phyloP scores from a whole-genome alignment of 2,113 vertebrate species.

The Pachycephala philippinensis region DNA sequence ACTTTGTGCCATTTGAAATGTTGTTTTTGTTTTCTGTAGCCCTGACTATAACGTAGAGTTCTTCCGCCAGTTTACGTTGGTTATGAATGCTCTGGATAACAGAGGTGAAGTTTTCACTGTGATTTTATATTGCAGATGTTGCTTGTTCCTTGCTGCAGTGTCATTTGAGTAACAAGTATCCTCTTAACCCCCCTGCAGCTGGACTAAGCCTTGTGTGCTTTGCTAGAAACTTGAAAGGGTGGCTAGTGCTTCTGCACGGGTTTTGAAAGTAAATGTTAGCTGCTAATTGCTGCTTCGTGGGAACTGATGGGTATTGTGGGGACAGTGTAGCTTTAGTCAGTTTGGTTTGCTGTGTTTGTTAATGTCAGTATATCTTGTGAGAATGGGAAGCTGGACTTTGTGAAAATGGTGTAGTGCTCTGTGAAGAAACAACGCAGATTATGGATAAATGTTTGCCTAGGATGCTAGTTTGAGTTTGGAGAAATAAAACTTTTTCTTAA shows the following conservation, averaged over 20 bases:
- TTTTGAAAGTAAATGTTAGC: background rate
- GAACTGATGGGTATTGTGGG: background rate
- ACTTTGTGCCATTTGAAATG: background rate
- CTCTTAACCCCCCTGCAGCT: background rate
- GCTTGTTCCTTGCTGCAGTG: background rate
- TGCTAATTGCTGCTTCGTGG: background rate
- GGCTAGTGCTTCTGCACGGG: background rate
- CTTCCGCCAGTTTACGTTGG: constrained; percentile 92
- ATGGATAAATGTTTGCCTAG: background rate
- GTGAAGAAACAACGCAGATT: background rate
- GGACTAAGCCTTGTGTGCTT: background rate
- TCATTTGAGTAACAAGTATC: background rate
- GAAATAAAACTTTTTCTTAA: background rate
- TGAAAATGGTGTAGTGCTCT: background rate
- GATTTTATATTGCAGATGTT: background rate
- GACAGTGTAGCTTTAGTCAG: background rate
- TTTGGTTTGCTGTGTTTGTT: background rate
- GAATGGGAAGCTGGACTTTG: background rate
- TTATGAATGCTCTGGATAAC: constrained; percentile 99
- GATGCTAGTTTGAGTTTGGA: background rate
- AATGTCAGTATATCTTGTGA: background rate
- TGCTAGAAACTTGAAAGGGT: background rate
- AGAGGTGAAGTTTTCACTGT: constrained; percentile 79
- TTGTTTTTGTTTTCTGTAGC: constrained; percentile 73
- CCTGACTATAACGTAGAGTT: constrained; percentile 98